Percentiles rank a stretch among this genome's conserved stretches.
Conservation (phyloP, 2,113 vertebrate genomes). For the Xenopus borealis region DNA sequence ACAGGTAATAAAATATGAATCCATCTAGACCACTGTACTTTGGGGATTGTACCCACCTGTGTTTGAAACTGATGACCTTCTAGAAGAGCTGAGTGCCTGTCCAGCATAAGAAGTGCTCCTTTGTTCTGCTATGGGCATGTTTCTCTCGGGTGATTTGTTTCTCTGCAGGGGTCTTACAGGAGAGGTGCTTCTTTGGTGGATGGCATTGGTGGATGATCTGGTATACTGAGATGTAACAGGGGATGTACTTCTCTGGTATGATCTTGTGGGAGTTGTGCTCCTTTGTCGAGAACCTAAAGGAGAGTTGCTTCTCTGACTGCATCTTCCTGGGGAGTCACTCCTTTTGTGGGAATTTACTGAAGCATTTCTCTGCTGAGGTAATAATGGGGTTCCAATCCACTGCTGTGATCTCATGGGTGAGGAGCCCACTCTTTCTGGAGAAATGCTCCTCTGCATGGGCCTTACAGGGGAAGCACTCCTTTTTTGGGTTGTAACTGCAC, state of each 20-base stretch:
- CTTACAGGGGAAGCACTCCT: neutral
- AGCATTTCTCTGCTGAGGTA: neutral
- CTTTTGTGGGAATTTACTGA: slow-evolving; percentile 5
- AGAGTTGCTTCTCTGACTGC: slow-evolving; percentile 5
- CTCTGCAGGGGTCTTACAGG: neutral
- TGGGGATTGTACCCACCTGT: slow-evolving; percentile 2
- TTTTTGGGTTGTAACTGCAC: neutral
- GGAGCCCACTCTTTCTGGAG: neutral
- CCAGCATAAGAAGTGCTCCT: neutral
- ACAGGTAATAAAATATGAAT: too few relatives aligned
- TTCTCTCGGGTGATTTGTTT: neutral
- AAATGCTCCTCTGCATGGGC: neutral
- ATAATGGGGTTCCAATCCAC: neutral
- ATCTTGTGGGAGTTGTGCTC: neutral
- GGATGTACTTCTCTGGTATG: slow-evolving; percentile 3
- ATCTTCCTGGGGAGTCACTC: neutral
- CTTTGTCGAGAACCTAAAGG: neutral
- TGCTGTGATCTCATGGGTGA: neutral
- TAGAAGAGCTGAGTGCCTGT: neutral
- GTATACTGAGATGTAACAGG: neutral
- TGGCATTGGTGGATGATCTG: too few relatives aligned
- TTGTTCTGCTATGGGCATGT: neutral
- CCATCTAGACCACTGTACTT: too few relatives aligned
- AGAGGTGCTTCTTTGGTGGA: neutral
- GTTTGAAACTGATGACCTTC: slow-evolving; percentile 17